A percentile compares a stretch with the other conserved stretches of the same genome.
Evolutionary conservation across 2,888 invertebrate genomes (phyloP).

Genomic region (Acrobasis repandana): DNA sequence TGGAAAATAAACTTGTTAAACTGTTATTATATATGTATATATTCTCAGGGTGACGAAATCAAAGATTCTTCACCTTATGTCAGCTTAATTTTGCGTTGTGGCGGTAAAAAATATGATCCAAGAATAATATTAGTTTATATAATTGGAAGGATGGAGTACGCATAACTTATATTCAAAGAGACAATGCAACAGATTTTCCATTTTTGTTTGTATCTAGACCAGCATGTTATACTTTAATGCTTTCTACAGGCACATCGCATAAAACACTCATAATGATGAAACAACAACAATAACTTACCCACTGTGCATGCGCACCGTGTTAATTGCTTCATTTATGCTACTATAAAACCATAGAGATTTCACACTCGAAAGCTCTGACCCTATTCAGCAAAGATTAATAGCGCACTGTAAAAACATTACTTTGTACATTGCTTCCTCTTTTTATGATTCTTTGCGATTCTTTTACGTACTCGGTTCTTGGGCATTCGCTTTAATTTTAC

Average conservation of each 20-base stretch:
- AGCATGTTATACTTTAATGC: no score
- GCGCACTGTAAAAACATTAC: constrained; percentile 44
- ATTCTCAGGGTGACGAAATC: no score
- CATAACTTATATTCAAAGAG: no score
- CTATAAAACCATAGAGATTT: constrained; percentile 53
- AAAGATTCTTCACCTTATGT: no score
- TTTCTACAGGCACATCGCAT: neutral
- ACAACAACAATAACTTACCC: constrained; percentile 20
- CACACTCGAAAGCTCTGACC: constrained; percentile 40
- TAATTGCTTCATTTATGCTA: constrained; percentile 53
- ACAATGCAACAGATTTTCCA: no score
- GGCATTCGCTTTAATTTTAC: constrained; percentile 39
- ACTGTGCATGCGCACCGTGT: constrained; percentile 31
- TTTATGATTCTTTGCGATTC: constrained; percentile 43
- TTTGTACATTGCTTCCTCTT: constrained; percentile 44
- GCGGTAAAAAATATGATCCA: no score
- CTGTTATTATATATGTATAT: no score
- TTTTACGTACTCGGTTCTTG: constrained; percentile 49
- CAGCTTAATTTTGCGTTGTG: no score
- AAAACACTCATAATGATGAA: constrained; percentile 17
- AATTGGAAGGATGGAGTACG: no score
- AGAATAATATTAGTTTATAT: no score
- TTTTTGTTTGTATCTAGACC: no score
- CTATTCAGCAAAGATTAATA: constrained; percentile 43
- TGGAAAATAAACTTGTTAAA: no score